Base-by-base conservation (phyloP, 2,797 vertebrate species). In the Melanotaenia pygmaea region DNA sequence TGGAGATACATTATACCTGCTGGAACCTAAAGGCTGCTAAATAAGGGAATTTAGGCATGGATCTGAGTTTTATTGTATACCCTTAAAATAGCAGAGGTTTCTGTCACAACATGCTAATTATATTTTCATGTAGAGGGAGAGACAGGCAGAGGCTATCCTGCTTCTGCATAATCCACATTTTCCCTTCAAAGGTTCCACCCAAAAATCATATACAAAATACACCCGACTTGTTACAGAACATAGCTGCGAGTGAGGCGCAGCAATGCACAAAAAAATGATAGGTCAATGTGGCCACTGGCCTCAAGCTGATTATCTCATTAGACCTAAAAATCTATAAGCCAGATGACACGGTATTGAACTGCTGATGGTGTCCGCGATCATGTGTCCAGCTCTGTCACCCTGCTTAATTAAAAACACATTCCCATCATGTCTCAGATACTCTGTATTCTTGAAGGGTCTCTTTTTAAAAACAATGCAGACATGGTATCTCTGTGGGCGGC, bases 291-390 rank as follows among this genome's bases (percentile, higher is more conserved):
- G 50, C 70, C 77, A 30, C 43, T 74, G 68, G 83, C 89, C 85
- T 76, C 43, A 12, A 83, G 88, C 69, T 75, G 59, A 73, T 78
- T 28, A 72, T 82, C 80, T 90, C 83, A 88, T 90, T 82, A 80
- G 57, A 74, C 50, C 54, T 30, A 64, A 79, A 91, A 91, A 92
- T 89, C 90, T 79, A 84, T 90, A 53, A 37, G 43, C 45, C 73
- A 53, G 45, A 51, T 83, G 57, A 83, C 69, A 59, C 82, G 62
- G 53, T 84, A 88, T 83, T 79, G 83, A 89, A 59, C 67, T 59
- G n/a, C n/a, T 47, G 50, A 80, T 79, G 45, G 59, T 77, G 47
- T 73, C 45, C 67, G 32, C 58, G 60, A 45, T 76, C 62, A 58
- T 78, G 47, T 64, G 40, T 62, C 67, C 43, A 54, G 34, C 57